Evolutionary conservation across 1,140 invertebrate genomes (phyloP), one percentile per base, ranked within the genome.

Genomic region (Drosophila ambigua): DNA sequence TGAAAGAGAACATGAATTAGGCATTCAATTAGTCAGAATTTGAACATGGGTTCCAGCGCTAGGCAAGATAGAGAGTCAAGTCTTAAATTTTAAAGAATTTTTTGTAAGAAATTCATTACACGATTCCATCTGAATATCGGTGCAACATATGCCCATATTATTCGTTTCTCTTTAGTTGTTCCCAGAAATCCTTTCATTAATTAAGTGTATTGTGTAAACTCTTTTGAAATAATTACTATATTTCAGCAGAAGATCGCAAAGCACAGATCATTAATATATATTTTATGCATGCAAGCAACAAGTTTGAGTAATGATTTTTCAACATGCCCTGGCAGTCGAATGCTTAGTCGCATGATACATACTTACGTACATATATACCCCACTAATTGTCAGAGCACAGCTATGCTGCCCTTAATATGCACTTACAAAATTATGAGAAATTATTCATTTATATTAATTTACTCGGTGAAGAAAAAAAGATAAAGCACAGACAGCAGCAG

Each of bases 361-460:
- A 20, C 2, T 61, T 69, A 26, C 20, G 1, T 16, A 20, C 2
- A 20, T 20, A 52, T 72, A 13, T 72, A 50, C 31, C 35, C 41
- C 52, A 60, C 67, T 80, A 76, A 79, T 79, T 84, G 79, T 65
- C 52, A 67, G 68, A 50, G 44, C 28, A 39, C 31, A 39, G 11
- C n/a, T 44, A 20, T 11, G 24, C 35, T 26, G 39, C 48, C 39
- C 65, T 72, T 62, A 62, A 65, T 26, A 41, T 63, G 41, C 13
- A 57, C 28, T 67, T 57, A 49, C 43, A 45, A 53, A 69, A 69
- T 69, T 69, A 60, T 61, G 59, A 45, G 46, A 62, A 67, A 44
- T 72, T 61, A 69, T 55, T 69, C 78, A 87, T 85, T 85, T 75
- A 78, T 78, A 62, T 87, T 87, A 85, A 85, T 85, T 85, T 87